Evolutionary conservation across 2,797 vertebrate genomes (phyloP).

Genomic region (Galagoides demidoff): DNA sequence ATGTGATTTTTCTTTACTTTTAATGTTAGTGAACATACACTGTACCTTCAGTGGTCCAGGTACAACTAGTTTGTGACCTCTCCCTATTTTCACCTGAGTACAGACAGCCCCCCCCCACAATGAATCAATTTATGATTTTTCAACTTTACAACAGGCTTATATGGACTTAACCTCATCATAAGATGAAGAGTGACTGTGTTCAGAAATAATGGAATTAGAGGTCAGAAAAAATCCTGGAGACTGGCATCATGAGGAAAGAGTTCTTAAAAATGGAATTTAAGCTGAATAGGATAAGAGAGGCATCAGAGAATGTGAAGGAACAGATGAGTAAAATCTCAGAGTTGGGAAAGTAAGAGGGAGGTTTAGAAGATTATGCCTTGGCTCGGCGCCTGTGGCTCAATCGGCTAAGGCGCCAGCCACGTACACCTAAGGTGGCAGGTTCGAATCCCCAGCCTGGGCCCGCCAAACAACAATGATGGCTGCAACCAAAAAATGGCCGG

Average conservation of each 20-base stretch:
- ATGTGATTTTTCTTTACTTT: slow-evolving; percentile 13
- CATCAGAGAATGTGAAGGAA: background rate
- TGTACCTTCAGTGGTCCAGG: background rate
- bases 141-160: background rate
- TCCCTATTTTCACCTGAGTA: background rate
- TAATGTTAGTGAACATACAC: background rate
- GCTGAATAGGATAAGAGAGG: background rate
- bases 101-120: background rate
- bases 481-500: too few species aligned
- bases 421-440: too few species aligned
- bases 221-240: background rate
- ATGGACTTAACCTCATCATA: background rate
- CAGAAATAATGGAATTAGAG: slow-evolving; percentile 44
- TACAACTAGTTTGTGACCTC: background rate
- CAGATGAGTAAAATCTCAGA: background rate
- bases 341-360: background rate
- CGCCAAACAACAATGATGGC: too few species aligned
- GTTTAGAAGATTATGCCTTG: background rate
- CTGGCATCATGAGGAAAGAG: background rate
- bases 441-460: too few species aligned
- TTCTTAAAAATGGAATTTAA: slow-evolving; percentile 31
- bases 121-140: background rate
- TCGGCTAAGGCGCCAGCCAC: too few species aligned
- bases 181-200: background rate
- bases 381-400: too few species aligned